phyloP scores from a whole-genome alignment of 2,888 invertebrate genomes.

The Xylocampa areola region DNA sequence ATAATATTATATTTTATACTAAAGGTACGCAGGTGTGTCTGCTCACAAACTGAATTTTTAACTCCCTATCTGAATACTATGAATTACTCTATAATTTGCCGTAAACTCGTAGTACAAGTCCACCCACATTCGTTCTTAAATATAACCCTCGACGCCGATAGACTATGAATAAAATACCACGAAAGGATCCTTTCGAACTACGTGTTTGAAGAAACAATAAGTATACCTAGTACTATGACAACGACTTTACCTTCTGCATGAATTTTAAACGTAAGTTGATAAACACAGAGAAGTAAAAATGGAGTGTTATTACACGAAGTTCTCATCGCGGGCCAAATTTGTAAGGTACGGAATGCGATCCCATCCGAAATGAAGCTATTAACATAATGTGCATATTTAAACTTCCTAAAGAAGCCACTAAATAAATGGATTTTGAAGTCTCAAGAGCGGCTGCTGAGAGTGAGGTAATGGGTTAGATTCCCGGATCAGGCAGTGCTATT shows the following conservation, averaged over 20 bases:
- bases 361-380: too few relatives aligned
- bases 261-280: slow-evolving; percentile 6
- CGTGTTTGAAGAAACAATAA: slow-evolving; percentile 10
- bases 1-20: too few relatives aligned
- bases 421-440: too few relatives aligned
- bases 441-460: too few relatives aligned
- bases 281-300: not conserved
- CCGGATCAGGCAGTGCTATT: too few relatives aligned
- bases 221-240: slow-evolving; percentile 1
- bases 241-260: not conserved
- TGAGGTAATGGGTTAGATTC: too few relatives aligned
- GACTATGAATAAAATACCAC: slow-evolving; percentile 19
- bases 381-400: too few relatives aligned
- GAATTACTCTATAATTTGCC: not conserved
- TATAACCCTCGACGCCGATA: not conserved
- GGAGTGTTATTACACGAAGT: too few relatives aligned
- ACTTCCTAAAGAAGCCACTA: too few relatives aligned
- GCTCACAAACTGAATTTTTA: slow-evolving; percentile 4
- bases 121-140: not conserved
- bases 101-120: not conserved
- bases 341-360: too few relatives aligned
- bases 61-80: not conserved
- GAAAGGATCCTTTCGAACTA: slow-evolving; percentile 3
- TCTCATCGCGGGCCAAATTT: too few relatives aligned
- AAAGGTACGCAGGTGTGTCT: too few relatives aligned